A percentile compares a stretch with the other conserved stretches of the same genome.
These are phyloP conservation scores for Trachelus stipa DNA, from an alignment of 2,888 invertebrate genomes.

Conservation along the genomic window DNA sequence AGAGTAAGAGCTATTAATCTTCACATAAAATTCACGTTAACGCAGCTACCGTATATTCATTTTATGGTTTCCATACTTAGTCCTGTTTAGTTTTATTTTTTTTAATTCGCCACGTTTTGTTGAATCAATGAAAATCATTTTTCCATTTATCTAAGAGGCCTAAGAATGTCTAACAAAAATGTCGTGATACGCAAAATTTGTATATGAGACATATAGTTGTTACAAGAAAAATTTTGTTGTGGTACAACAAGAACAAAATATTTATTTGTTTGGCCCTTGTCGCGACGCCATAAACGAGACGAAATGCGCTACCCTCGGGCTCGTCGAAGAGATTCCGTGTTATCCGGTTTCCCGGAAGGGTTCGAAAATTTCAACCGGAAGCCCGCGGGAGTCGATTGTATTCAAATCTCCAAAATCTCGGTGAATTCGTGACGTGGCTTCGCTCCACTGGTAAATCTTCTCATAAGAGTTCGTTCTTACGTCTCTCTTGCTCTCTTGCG, in stretches of 20 bases:
- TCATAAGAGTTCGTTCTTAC: background rate
- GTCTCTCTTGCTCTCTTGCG: background rate
- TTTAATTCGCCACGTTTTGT: background rate
- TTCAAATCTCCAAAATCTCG: background rate
- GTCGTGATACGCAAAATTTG: background rate
- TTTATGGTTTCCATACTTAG: background rate
- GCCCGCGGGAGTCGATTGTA: background rate
- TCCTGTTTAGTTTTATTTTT: background rate
- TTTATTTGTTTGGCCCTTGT: background rate
- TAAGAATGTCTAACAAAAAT: background rate
- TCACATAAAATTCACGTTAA: background rate
- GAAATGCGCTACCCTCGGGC: background rate
- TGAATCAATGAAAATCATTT: background rate
- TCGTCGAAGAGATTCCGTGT: background rate
- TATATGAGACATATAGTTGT: too few species aligned
- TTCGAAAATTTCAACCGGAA: background rate
- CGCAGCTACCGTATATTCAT: background rate
- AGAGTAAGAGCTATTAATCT: background rate
- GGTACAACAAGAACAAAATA: background rate
- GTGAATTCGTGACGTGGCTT: background rate
- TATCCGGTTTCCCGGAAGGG: constrained; percentile 1
- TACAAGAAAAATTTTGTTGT: background rate
- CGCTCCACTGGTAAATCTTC: background rate
- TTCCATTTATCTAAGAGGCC: background rate
- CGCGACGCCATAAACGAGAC: background rate